Percentiles rank a stretch among this genome's conserved stretches.
phyloP scores from a whole-genome alignment of 1,140 invertebrate species.

The Psix sp. region DNA sequence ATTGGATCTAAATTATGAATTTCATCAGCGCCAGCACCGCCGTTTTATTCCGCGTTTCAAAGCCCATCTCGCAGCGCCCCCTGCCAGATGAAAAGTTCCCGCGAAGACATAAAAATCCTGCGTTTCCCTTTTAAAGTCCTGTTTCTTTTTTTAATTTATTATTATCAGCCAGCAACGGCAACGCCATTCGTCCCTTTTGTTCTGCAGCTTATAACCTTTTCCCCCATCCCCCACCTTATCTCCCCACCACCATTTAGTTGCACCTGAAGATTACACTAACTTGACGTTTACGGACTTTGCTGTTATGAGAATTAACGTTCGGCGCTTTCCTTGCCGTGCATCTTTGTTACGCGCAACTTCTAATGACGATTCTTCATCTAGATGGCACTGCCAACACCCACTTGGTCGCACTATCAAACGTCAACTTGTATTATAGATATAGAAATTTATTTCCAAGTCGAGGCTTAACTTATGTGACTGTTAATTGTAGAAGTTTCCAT shows the following conservation, averaged over 20 bases:
- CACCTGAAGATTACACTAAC: conserved; percentile 69
- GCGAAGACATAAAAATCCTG: conserved; percentile 77
- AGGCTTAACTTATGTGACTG: no score
- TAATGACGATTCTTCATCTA: no score
- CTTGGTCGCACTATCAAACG: no score
- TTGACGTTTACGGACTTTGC: conserved; percentile 67
- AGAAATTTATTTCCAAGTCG: no score
- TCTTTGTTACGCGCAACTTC: conserved; percentile 40
- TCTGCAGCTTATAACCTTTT: conserved; percentile 27
- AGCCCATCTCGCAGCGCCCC: conserved; percentile 56
- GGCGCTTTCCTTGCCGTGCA: conserved; percentile 10
- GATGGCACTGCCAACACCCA: no score
- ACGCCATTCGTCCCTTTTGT: conserved; percentile 43
- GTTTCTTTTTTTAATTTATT: conserved; percentile 76
- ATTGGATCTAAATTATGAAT: conserved; percentile 79
- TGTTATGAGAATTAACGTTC: conserved; percentile 71
- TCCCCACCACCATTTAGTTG: conserved; percentile 26
- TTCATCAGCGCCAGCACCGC: conserved; percentile 77
- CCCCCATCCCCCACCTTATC: conserved; percentile 10
- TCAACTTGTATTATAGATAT: no score
- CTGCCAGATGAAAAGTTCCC: conserved; percentile 76
- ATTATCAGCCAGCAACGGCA: conserved; percentile 71
- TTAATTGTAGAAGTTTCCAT: no score
- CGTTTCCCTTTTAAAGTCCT: conserved; percentile 75
- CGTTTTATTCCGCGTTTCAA: conserved; percentile 77